phyloP scores from a whole-genome alignment of 2,888 invertebrate genomes.

The Ophraella communa region DNA sequence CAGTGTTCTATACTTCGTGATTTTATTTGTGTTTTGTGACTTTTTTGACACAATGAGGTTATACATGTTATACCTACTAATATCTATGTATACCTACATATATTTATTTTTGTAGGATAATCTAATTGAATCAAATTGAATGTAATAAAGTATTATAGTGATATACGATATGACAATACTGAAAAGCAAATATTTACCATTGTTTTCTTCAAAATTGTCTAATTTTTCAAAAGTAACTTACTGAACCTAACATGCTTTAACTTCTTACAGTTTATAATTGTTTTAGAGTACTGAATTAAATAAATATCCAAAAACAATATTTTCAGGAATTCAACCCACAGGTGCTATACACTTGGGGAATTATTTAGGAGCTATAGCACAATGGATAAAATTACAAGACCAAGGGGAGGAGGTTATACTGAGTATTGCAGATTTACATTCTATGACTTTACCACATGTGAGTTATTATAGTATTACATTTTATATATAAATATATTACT shows the following conservation, averaged over 20 bases:
- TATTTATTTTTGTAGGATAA: no score
- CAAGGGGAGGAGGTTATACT: slow-evolving; percentile 72
- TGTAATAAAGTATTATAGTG: no score
- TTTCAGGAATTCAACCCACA: slow-evolving; percentile 97
- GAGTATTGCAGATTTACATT: slow-evolving; percentile 92
- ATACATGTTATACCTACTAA: no score
- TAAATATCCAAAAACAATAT: slow-evolving; percentile 62
- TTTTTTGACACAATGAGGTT: no score
- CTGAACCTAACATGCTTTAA: background rate
- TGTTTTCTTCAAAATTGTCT: background rate
- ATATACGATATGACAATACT: background rate
- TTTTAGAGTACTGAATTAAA: slow-evolving; percentile 25
- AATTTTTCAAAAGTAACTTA: slow-evolving; percentile 17
- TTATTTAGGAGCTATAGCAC: slow-evolving; percentile 91
- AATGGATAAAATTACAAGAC: slow-evolving; percentile 85
- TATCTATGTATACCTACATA: no score
- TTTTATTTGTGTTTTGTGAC: no score
- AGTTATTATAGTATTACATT: slow-evolving; percentile 16
- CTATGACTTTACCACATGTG: slow-evolving; percentile 85
- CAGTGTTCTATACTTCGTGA: no score
- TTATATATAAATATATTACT: no score
- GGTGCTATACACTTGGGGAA: slow-evolving; percentile 95
- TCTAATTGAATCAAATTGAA: no score
- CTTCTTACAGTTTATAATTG: slow-evolving; percentile 5
- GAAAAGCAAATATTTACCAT: background rate